These are phyloP conservation scores for Cyprinodon tularosa DNA, from an alignment of 2,113 vertebrate species.

Conservation along the genomic window DNA sequence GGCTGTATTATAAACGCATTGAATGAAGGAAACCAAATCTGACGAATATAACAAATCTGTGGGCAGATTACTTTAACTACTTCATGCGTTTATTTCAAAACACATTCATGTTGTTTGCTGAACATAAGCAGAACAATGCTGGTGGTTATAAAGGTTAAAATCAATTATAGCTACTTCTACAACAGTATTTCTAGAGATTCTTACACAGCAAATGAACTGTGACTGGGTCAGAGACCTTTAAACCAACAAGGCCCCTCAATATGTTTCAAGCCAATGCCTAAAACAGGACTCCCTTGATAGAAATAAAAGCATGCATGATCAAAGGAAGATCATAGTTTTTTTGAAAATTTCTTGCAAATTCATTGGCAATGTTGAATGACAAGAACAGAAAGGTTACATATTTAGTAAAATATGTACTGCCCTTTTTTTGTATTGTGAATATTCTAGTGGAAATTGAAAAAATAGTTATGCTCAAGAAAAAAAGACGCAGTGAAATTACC, in stretches of 20 bases:
- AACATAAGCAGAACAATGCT: neutral
- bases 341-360: neutral
- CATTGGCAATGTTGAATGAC: neutral
- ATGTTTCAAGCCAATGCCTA: neutral
- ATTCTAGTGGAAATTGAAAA: constrained; percentile 25
- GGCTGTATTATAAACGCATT: constrained; percentile 16
- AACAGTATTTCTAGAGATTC: neutral
- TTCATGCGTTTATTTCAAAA: neutral
- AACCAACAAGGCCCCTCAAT: neutral
- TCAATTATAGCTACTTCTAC: neutral
- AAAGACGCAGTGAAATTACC: constrained; percentile 32
- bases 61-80: neutral
- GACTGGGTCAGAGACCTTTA: neutral
- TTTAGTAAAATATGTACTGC: neutral
- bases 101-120: neutral
- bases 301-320: neutral
- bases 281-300: too few relatives aligned
- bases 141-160: neutral
- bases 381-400: neutral
- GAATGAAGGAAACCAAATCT: constrained; percentile 11
- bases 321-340: neutral
- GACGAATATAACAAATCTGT: neutral
- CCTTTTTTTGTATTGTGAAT: constrained; percentile 12
- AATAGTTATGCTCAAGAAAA: constrained; percentile 14
- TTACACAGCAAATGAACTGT: neutral